Evolutionary conservation across 2,888 invertebrate species (phyloP).

Genomic region (Lepidochrysops patricia): DNA sequence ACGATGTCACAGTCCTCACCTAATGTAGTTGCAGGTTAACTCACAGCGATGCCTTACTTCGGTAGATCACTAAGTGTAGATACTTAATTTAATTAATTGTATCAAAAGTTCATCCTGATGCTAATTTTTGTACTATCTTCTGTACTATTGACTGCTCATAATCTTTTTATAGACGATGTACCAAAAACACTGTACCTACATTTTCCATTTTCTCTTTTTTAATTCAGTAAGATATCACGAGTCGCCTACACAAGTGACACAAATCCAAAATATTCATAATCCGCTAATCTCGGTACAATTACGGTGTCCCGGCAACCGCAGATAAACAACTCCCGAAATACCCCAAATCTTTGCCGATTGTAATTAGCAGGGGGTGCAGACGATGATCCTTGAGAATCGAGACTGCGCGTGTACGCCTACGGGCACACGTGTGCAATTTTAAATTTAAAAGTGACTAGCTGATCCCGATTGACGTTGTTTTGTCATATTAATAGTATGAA

Average conservation of each 20-base stretch:
- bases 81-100: too few species aligned
- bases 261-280: background rate
- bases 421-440: conserved; percentile 3
- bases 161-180: too few species aligned
- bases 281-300: background rate
- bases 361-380: background rate
- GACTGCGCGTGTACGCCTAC: conserved; percentile 28
- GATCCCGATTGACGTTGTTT: too few species aligned
- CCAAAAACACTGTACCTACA: too few species aligned
- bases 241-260: background rate
- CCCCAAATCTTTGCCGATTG: background rate
- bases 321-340: background rate
- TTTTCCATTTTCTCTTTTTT: too few species aligned
- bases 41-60: too few species aligned
- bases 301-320: background rate
- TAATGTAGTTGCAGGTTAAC: too few species aligned
- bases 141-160: too few species aligned
- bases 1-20: too few species aligned
- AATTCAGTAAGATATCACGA: background rate
- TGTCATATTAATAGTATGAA: background rate
- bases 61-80: too few species aligned
- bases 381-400: background rate
- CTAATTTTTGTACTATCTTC: too few species aligned
- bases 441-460: background rate
- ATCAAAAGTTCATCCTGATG: too few species aligned